These are phyloP conservation scores for Sinocyclocheilus grahami DNA, from an alignment of 2,113 vertebrate genomes.

Conservation along the genomic window DNA sequence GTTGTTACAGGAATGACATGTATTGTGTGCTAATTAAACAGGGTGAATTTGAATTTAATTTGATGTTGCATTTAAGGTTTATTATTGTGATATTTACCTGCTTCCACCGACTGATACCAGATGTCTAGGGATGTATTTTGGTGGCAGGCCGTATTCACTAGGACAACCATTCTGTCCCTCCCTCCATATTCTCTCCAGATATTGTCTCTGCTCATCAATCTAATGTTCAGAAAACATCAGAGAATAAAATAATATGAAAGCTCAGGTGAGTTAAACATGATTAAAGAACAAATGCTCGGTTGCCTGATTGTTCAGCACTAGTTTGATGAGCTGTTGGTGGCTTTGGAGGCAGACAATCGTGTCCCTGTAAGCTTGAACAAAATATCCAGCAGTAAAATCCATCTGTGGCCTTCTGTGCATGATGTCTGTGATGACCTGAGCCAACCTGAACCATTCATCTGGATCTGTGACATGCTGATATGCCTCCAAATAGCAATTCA, in stretches of 20 bases:
- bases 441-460: constrained; percentile 75
- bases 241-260: neutral
- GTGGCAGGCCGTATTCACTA: constrained; percentile 72
- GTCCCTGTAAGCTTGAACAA: constrained; percentile 68
- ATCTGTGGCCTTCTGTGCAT: constrained; percentile 70
- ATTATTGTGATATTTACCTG: constrained; percentile 52
- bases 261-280: neutral
- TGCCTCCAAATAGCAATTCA: constrained; percentile 78
- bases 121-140: constrained; percentile 72
- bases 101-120: constrained; percentile 74
- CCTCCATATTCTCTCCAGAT: constrained; percentile 70
- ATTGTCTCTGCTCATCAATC: constrained; percentile 74
- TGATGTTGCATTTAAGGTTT: neutral
- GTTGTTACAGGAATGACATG: no score
- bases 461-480: constrained; percentile 75
- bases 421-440: constrained; percentile 72
- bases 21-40: no score
- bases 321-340: constrained; percentile 72
- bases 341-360: constrained; percentile 72
- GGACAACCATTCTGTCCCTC: constrained; percentile 54
- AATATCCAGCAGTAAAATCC: constrained; percentile 72
- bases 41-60: no score
- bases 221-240: constrained; percentile 55
- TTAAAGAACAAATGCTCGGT: neutral
- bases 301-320: constrained; percentile 71